Evolutionary conservation across 2,113 vertebrate species (phyloP).

Genomic region (Danio rerio): GRCz12tu NC_133180.1:21577501-21578000

Average conservation of each 20-base stretch:
- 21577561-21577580: constrained; percentile 47
- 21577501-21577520: constrained; percentile 1
- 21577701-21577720: not conserved
- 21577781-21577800: not conserved
- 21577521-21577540: constrained; percentile 16
- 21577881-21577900: not conserved
- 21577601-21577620: constrained; percentile 25
- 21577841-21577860: not conserved
- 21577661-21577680: not conserved
- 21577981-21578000: not conserved
- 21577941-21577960: constrained; percentile 8
- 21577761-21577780: not conserved
- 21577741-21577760: not conserved
- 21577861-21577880: not conserved
- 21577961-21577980: constrained; percentile 1
- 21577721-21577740: not conserved
- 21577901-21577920: not conserved
- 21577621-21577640: not conserved
- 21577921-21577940: not conserved
- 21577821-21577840: not conserved
- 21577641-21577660: not conserved
- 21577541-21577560: constrained; percentile 7
- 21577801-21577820: not conserved
- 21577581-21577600: constrained; percentile 25
- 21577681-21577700: not conserved